Evolutionary conservation across 1,140 invertebrate species (phyloP), one percentile per base, ranked within the genome.

Genomic region (Zaprionus lachaisei): DNA sequence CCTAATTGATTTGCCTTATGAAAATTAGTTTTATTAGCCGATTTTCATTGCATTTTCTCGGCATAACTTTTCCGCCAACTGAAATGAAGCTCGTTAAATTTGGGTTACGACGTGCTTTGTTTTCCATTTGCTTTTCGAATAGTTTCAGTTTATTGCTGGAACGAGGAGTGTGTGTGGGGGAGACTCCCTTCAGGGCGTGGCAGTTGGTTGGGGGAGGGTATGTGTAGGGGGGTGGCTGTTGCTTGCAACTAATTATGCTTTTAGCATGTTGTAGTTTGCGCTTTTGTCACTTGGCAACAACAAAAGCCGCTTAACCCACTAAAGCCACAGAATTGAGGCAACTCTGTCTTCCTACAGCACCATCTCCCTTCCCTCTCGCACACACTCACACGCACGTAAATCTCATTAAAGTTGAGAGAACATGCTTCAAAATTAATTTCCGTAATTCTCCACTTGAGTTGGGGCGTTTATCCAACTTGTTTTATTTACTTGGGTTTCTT

Each of bases 391-490:
- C 38, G 73, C 78, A 65, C 66, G 68, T 69, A 89, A 87, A 89
- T 87, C 84, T 89, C 84, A 87, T 87, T 87, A 87, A 89, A 87
- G 83, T 87, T 83, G 31, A 64, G 67, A 60, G 67, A 89, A 79
- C 83, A 89, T 84, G 84, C 87, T 87, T 87, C 84, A 83, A 87
- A 83, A 87, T 87, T 80, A 89, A 89, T 87, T 87, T 87, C 84
- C 81, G 81, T 83, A 87, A 85, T 85, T 82, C 83, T 79, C 41
- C 67, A 86, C 83, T 85, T 76, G 83, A 86, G 66, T 69, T 74
- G 57, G 57, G 72, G 49, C 49, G 47, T 55, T 73, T 68, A 68
- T 68, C 2, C 65, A 54, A 68, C 56, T 69, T 69, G 51, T 34
- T 24, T 26, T 54, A 15, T 12, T n/a, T 57, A 28, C 2, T 67